Percentiles rank a stretch among this genome's conserved stretches.
These are phyloP conservation scores for Isurus oxyrinchus DNA, from an alignment of 2,113 vertebrate genomes.

Conservation along the genomic window DNA sequence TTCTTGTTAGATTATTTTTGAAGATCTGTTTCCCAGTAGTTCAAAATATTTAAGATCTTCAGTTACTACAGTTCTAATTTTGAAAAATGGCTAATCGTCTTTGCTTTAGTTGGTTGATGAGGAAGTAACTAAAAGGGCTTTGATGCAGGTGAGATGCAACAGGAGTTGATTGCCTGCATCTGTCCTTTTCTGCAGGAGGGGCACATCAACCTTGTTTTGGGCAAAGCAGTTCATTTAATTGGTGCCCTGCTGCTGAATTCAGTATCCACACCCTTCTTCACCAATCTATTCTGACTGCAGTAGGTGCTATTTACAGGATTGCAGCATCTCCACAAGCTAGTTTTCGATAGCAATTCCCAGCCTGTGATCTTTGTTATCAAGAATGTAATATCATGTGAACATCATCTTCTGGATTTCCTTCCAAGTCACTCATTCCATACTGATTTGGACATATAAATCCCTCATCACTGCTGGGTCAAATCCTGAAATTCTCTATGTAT, in stretches of 20 bases:
- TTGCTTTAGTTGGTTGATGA: neutral
- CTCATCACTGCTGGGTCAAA: neutral
- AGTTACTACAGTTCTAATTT: neutral
- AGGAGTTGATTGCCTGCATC: neutral
- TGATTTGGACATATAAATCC: too few relatives aligned
- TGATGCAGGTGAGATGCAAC: neutral
- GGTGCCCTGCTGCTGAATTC: neutral
- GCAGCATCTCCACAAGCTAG: neutral
- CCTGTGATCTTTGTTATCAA: neutral
- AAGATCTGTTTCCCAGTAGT: neutral
- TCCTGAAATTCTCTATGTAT: neutral
- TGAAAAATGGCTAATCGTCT: neutral
- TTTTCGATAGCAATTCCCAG: neutral
- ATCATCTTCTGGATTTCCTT: neutral
- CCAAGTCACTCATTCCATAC: neutral
- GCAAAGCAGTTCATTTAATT: neutral
- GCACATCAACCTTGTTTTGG: neutral
- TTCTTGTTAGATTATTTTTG: neutral
- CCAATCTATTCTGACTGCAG: neutral
- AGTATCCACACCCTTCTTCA: neutral
- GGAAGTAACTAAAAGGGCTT: neutral
- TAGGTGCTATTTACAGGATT: too few relatives aligned
- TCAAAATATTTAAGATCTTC: neutral
- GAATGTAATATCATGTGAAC: neutral
- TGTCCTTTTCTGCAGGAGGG: neutral